Percentiles rank a stretch among this genome's conserved stretches.
These are phyloP conservation scores for Mustela lutreola DNA, from an alignment of 2,113 vertebrate genomes.

Conservation along the genomic window DNA sequence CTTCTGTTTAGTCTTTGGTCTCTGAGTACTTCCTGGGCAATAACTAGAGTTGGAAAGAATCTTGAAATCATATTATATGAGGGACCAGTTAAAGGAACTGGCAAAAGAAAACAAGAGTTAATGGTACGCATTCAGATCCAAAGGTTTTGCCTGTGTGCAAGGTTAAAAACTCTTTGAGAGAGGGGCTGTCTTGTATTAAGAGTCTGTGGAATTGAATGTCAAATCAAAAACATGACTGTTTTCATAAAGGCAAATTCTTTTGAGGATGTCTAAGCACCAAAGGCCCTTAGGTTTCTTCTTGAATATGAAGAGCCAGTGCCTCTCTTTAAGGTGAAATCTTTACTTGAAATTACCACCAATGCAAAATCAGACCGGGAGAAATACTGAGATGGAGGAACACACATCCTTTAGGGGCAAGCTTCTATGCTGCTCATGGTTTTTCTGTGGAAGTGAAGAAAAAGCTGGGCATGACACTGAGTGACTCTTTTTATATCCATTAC, in stretches of 20 bases:
- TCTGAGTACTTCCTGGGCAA: not conserved
- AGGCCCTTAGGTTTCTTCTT: slow-evolving; percentile 8
- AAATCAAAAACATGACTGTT: slow-evolving; percentile 31
- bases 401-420: not conserved
- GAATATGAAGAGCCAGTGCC: slow-evolving; percentile 1
- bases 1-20: not conserved
- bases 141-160: not conserved
- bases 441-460: not conserved
- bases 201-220: slow-evolving; percentile 27
- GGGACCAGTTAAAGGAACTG: not conserved
- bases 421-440: not conserved
- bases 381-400: not conserved
- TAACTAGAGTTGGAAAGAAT: not conserved
- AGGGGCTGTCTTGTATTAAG: not conserved
- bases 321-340: not conserved
- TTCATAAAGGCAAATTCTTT: slow-evolving; percentile 20
- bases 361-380: slow-evolving; percentile 42
- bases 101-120: not conserved
- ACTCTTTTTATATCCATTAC: not conserved
- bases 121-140: fast-evolving
- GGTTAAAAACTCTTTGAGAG: not conserved
- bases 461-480: not conserved
- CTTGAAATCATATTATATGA: not conserved
- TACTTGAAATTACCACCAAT: not conserved
- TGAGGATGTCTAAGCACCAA: not conserved